phyloP scores from a whole-genome alignment of 2,888 invertebrate species.

The Hartigia nigra region DNA sequence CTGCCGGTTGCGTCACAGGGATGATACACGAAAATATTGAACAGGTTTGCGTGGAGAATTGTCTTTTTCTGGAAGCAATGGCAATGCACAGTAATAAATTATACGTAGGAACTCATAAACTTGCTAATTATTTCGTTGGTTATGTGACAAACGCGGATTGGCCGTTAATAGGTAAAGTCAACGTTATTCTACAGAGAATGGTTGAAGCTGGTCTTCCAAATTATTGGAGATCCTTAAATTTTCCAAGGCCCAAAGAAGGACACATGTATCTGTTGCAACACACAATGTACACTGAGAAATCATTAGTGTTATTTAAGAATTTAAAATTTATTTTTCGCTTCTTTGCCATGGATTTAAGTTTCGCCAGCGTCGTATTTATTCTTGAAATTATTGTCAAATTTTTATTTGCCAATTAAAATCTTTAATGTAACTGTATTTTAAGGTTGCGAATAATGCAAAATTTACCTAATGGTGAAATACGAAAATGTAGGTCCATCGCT shows the following conservation, averaged over 20 bases:
- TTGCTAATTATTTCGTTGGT: background rate
- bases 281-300: background rate
- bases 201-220: slow-evolving; percentile 1
- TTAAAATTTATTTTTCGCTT: background rate
- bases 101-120: background rate
- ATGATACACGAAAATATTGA: background rate
- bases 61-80: background rate
- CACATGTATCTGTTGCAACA: background rate
- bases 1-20: background rate
- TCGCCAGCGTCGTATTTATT: background rate
- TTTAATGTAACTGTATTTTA: background rate
- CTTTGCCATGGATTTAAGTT: background rate
- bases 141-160: background rate
- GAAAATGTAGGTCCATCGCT: background rate
- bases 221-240: background rate
- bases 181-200: background rate
- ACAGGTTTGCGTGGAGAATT: background rate
- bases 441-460: background rate
- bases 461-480: background rate
- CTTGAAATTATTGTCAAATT: background rate
- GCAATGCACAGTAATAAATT: background rate
- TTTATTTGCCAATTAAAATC: background rate
- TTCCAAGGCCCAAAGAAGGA: background rate
- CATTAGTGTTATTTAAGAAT: background rate
- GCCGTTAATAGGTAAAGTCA: slow-evolving; percentile 4